Base-by-base conservation (phyloP, 2,888 invertebrate species). In the Zootermopsis nevadensis region DNA sequence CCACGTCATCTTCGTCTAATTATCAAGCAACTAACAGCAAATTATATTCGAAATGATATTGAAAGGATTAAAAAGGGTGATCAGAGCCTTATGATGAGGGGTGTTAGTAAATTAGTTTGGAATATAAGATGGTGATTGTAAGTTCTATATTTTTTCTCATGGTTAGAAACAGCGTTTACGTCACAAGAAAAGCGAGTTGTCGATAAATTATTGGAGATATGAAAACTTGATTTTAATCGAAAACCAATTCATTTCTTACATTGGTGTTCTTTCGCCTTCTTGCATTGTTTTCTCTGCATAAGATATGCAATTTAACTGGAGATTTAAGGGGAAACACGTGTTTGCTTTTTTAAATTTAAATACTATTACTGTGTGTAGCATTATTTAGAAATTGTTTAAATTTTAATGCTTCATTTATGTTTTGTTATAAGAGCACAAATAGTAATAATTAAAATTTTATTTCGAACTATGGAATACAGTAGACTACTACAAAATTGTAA, bases 1-100 rank as follows among this genome's bases (percentile, higher is more conserved):
- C 79, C 66, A 35, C 66, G 79, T 79, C 79, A 79, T 79, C 79
- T 79, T 79, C 79, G 60, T 60, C 60, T 66, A 79, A 79, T 79
- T 79, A 79, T 79, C 66, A 79, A 35, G 12, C 79, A 31, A 69
- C 31, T 69, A 33, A 69, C 31, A 69, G 53, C 53, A 77, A 77
- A 77, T 77, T 77, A 77, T 77, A 33, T 77, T 77, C 33, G 31
- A 79, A 79, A 79, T 66, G 79, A 79, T 79, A 79, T 79, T 66
- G 79, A 35, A 15, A 30, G 66, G 79, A 79, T 77, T 76, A 76
- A 24, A 42, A 42, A 42, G 27, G 66, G 10, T 69, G 31, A 19
- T n/a, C n/a, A 33, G 69, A 42, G 42, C 15, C 42, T 42, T 42
- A 12, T 1, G 53, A 2, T 53, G n/a, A n/a, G n/a, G n/a, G 38